Conservation (phyloP, 2,888 invertebrate species). For the Scelioninae gen. 1 region DNA sequence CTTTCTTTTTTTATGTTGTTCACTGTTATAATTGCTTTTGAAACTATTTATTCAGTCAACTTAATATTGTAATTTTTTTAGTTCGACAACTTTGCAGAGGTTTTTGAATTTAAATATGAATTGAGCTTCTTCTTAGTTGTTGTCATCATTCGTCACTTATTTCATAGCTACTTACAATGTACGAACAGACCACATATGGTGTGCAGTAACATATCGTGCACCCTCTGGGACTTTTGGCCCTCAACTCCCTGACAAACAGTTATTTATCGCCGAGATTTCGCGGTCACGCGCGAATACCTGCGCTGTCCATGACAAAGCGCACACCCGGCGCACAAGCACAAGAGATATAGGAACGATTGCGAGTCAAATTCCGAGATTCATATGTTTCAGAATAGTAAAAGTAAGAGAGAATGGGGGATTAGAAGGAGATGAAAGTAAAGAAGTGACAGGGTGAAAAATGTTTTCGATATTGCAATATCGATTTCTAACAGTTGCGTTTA, state of each 20-base stretch:
- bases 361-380: conserved; percentile 47
- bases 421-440: neutral
- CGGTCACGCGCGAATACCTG: conserved; percentile 66
- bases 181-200: conserved; percentile 53
- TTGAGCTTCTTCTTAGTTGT: conserved; percentile 27
- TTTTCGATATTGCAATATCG: neutral
- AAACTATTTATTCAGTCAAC: no score
- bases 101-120: no score
- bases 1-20: no score
- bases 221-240: conserved; percentile 49
- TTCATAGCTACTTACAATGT: conserved; percentile 55
- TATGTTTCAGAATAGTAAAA: conserved; percentile 14
- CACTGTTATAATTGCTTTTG: no score
- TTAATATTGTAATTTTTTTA: no score
- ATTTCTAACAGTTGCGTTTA: no score
- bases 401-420: neutral
- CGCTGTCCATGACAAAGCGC: conserved; percentile 57
- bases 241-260: conserved; percentile 47
- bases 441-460: neutral
- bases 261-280: conserved; percentile 65
- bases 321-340: conserved; percentile 53
- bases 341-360: conserved; percentile 40
- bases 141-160: conserved; percentile 58
- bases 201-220: conserved; percentile 39
- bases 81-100: no score